These are phyloP conservation scores for Lasioglossum calceatum DNA, from an alignment of 2,888 invertebrate species.

Conservation along the genomic window DNA sequence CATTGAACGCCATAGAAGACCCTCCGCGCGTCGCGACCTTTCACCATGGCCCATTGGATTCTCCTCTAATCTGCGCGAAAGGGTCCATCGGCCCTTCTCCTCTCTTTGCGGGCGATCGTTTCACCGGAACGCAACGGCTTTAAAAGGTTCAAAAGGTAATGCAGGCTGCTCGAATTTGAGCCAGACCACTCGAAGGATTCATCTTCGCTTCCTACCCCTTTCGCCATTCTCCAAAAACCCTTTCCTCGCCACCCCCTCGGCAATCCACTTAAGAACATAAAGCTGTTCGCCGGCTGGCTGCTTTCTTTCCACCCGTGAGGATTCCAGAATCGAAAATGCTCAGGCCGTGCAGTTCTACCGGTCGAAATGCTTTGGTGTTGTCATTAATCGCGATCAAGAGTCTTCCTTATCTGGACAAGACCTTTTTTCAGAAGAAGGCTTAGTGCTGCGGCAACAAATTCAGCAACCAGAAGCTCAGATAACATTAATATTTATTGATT, in stretches of 20 bases:
- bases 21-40: slow-evolving; percentile 54
- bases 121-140: slow-evolving; percentile 47
- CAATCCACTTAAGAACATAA: slow-evolving; percentile 62
- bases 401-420: not conserved
- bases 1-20: slow-evolving; percentile 39
- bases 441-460: not conserved
- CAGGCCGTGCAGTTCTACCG: not conserved
- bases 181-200: slow-evolving; percentile 66
- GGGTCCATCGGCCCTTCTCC: slow-evolving; percentile 47
- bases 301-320: slow-evolving; percentile 42
- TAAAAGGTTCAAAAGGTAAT: slow-evolving; percentile 64
- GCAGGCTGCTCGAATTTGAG: slow-evolving; percentile 61
- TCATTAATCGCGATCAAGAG: slow-evolving; percentile 2
- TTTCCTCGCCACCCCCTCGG: slow-evolving; percentile 29
- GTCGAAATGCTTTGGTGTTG: not conserved
- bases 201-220: slow-evolving; percentile 44
- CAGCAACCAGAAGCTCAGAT: not conserved
- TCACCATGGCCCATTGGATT: slow-evolving; percentile 56
- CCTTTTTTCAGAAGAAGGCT: not conserved
- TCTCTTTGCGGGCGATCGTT: slow-evolving; percentile 50
- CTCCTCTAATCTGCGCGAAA: slow-evolving; percentile 57
- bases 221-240: slow-evolving; percentile 33
- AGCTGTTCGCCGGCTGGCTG: slow-evolving; percentile 35
- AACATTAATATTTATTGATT: not conserved
- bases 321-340: slow-evolving; percentile 21